These are phyloP conservation scores for Trogon melanurus DNA, from an alignment of 2,113 vertebrate species.

Conservation along the genomic window DNA sequence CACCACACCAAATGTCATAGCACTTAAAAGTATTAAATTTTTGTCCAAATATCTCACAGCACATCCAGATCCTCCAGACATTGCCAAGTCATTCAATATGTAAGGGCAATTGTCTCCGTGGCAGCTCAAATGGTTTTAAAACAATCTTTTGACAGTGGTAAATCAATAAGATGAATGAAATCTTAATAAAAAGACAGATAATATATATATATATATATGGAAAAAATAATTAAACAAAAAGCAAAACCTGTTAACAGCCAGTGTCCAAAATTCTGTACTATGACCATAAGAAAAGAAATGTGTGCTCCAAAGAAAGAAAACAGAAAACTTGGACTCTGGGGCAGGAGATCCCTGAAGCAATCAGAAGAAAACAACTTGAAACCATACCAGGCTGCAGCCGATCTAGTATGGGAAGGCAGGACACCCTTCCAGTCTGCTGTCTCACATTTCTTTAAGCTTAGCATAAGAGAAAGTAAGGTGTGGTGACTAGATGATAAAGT, in stretches of 20 bases:
- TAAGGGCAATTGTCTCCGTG: background rate
- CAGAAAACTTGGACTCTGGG: background rate
- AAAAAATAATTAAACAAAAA: background rate
- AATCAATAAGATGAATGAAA: background rate
- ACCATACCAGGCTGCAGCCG: background rate
- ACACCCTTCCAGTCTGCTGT: background rate
- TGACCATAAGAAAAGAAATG: background rate
- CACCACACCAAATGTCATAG: background rate
- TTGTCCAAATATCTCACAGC: background rate
- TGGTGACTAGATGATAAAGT: background rate
- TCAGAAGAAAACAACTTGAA: background rate
- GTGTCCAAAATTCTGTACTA: background rate
- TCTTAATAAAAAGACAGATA: background rate
- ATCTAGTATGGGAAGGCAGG: background rate
- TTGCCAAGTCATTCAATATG: background rate
- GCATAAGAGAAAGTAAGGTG: background rate
- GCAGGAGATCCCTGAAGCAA: background rate
- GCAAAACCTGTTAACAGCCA: background rate
- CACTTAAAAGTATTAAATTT: background rate
- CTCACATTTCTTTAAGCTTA: background rate
- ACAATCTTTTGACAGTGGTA: background rate
- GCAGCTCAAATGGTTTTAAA: background rate
- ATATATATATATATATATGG: background rate
- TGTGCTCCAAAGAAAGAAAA: background rate
- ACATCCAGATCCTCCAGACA: background rate